phyloP scores from a whole-genome alignment of 2,797 vertebrate genomes.

The Cuniculus paca region DNA sequence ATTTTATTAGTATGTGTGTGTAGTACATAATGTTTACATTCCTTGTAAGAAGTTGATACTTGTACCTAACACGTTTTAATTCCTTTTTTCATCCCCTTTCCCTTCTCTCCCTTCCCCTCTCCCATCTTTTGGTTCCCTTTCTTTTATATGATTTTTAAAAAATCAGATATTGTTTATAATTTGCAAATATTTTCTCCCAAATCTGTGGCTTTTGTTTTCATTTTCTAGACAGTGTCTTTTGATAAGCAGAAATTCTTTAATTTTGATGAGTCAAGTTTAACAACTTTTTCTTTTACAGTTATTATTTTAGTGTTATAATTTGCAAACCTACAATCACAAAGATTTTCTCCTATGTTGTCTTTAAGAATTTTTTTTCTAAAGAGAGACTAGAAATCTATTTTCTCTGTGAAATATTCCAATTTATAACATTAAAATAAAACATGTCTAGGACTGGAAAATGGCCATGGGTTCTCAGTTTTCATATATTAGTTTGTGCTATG shows the following conservation, averaged over 20 bases:
- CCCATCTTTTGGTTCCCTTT: not conserved
- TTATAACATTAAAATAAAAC: constrained; percentile 51
- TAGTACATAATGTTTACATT: not conserved
- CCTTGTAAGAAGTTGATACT: not conserved
- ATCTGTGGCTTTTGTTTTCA: not conserved
- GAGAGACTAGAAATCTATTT: not conserved
- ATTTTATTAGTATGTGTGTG: not conserved
- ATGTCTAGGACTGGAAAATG: not conserved
- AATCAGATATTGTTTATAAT: not conserved
- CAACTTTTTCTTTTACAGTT: not conserved
- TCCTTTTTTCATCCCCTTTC: not conserved
- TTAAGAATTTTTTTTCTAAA: not conserved
- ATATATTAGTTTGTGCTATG: not conserved
- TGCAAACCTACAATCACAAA: not conserved
- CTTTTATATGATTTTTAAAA: not conserved
- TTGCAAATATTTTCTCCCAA: not conserved
- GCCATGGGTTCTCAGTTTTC: not conserved
- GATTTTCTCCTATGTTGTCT: not conserved
- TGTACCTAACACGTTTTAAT: not conserved
- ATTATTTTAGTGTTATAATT: not conserved
- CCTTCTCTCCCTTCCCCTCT: not conserved
- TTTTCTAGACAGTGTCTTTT: constrained; percentile 11
- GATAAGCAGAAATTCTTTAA: constrained; percentile 45
- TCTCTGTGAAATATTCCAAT: not conserved
- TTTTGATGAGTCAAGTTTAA: constrained; percentile 2